Evolutionary conservation across 2,113 vertebrate species (phyloP), one percentile per base, ranked within the genome.

Genomic region (Cebus imitator): DNA sequence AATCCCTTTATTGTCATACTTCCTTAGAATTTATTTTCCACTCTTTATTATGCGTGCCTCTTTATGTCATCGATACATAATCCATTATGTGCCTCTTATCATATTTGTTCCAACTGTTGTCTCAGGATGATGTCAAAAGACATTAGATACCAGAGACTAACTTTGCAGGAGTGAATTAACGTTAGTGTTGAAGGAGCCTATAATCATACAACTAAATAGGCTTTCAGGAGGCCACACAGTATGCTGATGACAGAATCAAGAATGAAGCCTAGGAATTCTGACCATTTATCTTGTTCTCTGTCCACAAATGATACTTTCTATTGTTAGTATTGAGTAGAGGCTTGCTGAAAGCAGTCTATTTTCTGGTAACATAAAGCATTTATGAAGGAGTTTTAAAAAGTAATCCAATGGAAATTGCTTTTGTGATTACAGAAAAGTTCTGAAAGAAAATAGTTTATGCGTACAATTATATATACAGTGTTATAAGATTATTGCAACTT

Each of bases 181-280:
- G 75, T 87, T 91, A 35, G 91, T 92, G 96, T 94, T 98, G 97
- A 97, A 92, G 96, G 94, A 97, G 57, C 18, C 84, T 93, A 81
- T 98, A 94, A 96, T 97, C 96, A 82, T 73, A 84, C 79, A 91
- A 85, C 72, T 96, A 83, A 96, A 92, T 85, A 50, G 79, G 90
- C 80, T 97, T 90, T 97, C 97, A 55, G 88, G 27, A 98, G 97
- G 87, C 96, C 95, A 94, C 94, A 95, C 91, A 70, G 94, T 88
- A 70, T 11, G 45, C 70, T 70, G 91, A 96, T 96, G 95, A 97
- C 92, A 98, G 97, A 95, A 87, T 88, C 89, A 95, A 61, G 83
- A 97, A 93, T 93, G 97, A 93, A 95, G 95, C 78, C 58, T 37
- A 90, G 91, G 96, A 95, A 96, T 97, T 96, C 82, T 7, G 3